Evolutionary conservation across 2,888 invertebrate species (phyloP).

Genomic region (Dicycla oo): DNA sequence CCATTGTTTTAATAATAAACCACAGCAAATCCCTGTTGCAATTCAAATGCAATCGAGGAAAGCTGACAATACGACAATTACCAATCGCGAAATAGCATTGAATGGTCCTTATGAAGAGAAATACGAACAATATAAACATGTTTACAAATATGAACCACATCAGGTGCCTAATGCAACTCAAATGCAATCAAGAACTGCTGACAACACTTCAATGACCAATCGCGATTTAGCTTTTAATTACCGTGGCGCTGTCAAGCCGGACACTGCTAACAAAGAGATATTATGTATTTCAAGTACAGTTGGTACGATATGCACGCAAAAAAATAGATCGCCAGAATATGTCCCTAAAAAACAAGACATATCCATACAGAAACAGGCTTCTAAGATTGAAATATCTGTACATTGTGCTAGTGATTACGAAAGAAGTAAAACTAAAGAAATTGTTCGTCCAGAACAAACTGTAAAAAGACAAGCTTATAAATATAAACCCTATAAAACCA

Average conservation of each 20-base stretch:
- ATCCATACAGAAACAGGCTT: neutral
- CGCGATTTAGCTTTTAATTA: conserved; percentile 15
- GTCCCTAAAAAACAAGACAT: conserved; percentile 1
- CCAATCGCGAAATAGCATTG: neutral
- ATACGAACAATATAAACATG: neutral
- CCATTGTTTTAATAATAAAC: neutral
- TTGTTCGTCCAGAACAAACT: no score
- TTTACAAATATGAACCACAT: neutral
- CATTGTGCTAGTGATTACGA: conserved; percentile 7
- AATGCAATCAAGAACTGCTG: neutral
- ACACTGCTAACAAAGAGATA: neutral
- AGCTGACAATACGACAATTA: neutral
- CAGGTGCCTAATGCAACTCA: neutral
- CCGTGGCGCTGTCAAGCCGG: neutral
- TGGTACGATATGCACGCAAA: neutral
- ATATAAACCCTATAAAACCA: neutral
- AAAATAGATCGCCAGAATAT: neutral
- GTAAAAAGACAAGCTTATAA: no score
- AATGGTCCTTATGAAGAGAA: neutral
- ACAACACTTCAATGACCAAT: neutral
- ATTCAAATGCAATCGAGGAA: conserved; percentile 6
- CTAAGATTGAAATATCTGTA: neutral
- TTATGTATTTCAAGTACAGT: neutral
- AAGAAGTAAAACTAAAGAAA: neutral
- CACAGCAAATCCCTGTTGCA: neutral